phyloP scores from a whole-genome alignment of 2,113 vertebrate species.

The Danionella cerebrum region DNA sequence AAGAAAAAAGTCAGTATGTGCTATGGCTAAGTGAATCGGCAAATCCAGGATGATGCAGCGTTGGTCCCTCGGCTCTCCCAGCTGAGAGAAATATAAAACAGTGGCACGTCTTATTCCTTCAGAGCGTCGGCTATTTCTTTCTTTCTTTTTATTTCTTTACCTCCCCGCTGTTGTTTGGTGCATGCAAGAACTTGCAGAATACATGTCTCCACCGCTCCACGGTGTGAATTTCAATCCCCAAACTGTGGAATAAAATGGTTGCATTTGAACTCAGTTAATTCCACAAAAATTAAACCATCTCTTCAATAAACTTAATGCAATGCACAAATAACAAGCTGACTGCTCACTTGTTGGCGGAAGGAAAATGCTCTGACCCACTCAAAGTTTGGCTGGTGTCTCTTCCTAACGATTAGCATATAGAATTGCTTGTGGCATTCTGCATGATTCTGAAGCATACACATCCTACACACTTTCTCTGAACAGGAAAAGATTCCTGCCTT shows the following conservation, averaged over 20 bases:
- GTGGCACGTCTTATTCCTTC: constrained; percentile 22
- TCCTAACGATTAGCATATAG: neutral
- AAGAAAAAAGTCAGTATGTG: neutral
- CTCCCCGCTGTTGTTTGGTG: neutral
- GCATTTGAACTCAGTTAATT: constrained; percentile 43
- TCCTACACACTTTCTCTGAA: constrained; percentile 8
- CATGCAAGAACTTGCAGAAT: neutral
- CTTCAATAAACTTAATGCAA: constrained; percentile 50
- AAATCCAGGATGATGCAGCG: constrained; percentile 16
- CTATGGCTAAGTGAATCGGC: constrained; percentile 6
- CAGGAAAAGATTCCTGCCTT: constrained; percentile 5
- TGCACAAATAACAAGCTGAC: constrained; percentile 39
- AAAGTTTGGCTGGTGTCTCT: neutral
- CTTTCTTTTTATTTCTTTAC: constrained; percentile 4
- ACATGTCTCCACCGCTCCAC: neutral
- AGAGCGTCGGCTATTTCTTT: neutral
- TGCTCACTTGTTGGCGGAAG: constrained; percentile 38
- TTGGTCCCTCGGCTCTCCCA: neutral
- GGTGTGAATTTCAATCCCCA: neutral
- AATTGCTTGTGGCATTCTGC: neutral
- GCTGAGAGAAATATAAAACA: constrained; percentile 19
- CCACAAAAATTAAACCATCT: constrained; percentile 44
- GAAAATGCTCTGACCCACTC: constrained; percentile 36
- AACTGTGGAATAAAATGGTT: constrained; percentile 22
- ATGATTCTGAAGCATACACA: neutral